A percentile compares a stretch with the other conserved stretches of the same genome.
These are phyloP conservation scores for Drosophila pseudoobscura DNA, from an alignment of 1,140 invertebrate genomes.

Conservation along the genomic window DNA sequence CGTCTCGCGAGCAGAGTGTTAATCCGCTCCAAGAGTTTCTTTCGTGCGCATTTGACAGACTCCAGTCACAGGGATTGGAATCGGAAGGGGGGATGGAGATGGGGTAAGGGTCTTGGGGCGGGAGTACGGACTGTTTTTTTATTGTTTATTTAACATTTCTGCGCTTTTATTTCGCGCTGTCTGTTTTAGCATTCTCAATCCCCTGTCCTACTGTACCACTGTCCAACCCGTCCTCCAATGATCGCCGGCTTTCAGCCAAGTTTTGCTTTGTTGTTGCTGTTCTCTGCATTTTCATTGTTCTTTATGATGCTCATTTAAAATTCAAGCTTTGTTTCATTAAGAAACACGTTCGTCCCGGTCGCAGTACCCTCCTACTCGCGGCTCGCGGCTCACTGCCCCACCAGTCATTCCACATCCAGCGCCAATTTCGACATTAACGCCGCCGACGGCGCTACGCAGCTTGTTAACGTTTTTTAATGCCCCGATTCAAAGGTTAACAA, in stretches of 20 bases:
- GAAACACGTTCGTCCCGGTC: conserved; percentile 69
- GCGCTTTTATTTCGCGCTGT: conserved; percentile 61
- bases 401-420: conserved; percentile 44
- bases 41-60: conserved; percentile 56
- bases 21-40: conserved; percentile 2
- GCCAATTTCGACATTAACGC: conserved; percentile 79
- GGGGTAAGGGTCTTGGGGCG: background rate
- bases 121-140: conserved; percentile 43
- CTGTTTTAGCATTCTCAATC: conserved; percentile 6
- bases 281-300: conserved; percentile 77
- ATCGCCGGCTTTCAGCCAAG: conserved; percentile 47
- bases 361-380: background rate
- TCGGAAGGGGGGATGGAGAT: background rate
- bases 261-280: conserved; percentile 64
- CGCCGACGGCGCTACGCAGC: conserved; percentile 78
- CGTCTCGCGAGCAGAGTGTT: conserved; percentile 7
- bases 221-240: conserved; percentile 7
- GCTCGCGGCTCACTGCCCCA: too few relatives aligned
- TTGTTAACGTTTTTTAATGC: conserved; percentile 79
- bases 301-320: conserved; percentile 81
- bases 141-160: conserved; percentile 78
- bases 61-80: background rate
- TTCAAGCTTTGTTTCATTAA: conserved; percentile 82
- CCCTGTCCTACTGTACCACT: background rate
- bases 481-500: conserved; percentile 53